Evolutionary conservation across 2,113 vertebrate species (phyloP).

Genomic region (Cygnus atratus): DNA sequence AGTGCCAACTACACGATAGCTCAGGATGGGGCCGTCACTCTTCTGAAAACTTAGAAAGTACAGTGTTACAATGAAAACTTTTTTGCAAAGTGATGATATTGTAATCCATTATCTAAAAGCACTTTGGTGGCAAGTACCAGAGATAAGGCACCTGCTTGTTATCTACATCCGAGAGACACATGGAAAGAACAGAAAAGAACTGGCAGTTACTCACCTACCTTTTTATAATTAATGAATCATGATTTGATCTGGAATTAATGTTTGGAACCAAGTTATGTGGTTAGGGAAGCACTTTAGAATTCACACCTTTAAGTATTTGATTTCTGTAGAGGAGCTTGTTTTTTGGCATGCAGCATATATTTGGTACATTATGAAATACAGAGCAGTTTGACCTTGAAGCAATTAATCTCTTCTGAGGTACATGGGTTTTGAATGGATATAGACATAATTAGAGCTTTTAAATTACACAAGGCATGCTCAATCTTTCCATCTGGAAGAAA

Average conservation of each 20-base stretch:
- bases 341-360: not conserved
- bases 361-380: not conserved
- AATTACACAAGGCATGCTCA: not conserved
- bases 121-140: not conserved
- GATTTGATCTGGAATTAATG: conserved; percentile 43
- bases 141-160: conserved; percentile 52
- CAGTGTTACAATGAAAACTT: not conserved
- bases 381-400: conserved; percentile 37
- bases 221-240: conserved; percentile 32
- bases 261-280: conserved; percentile 31
- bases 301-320: conserved; percentile 15
- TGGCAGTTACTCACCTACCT: not conserved
- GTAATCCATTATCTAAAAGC: not conserved
- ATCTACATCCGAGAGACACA: conserved; percentile 17
- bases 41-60: not conserved
- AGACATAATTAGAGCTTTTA: conserved; percentile 16
- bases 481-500: conserved; percentile 7
- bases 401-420: conserved; percentile 29
- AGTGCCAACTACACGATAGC: not conserved
- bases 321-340: not conserved
- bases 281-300: conserved; percentile 34
- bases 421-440: not conserved
- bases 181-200: not conserved
- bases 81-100: not conserved
- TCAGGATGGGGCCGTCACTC: not conserved